Evolutionary conservation across 2,888 invertebrate species (phyloP).

Genomic region (Acanthosepion esculentum): DNA sequence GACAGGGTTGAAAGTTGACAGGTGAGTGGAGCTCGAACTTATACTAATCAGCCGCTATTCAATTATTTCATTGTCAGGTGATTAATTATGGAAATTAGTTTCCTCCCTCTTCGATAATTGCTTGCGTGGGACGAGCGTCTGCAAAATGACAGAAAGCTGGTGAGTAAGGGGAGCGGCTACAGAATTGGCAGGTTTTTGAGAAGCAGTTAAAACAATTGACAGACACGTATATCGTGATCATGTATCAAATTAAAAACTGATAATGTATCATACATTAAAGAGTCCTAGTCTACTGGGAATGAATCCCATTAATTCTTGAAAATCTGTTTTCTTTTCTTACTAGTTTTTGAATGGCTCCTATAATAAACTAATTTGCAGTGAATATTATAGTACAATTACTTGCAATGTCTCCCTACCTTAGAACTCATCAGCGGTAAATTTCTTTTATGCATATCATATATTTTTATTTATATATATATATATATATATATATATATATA

Average conservation of each 20-base stretch:
- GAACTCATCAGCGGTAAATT: too few relatives aligned
- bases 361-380: too few relatives aligned
- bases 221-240: not conserved
- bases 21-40: not conserved
- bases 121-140: not conserved
- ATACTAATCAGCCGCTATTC: not conserved
- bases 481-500: too few relatives aligned
- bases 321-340: not conserved
- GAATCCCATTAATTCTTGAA: not conserved
- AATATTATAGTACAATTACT: too few relatives aligned
- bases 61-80: constrained; percentile 17
- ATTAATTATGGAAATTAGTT: not conserved
- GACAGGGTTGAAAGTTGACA: not conserved
- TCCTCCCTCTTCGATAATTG: not conserved
- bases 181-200: not conserved
- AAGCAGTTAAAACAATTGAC: not conserved
- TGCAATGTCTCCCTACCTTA: too few relatives aligned
- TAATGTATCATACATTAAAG: not conserved
- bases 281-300: not conserved
- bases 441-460: too few relatives aligned
- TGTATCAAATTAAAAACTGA: not conserved
- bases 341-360: not conserved
- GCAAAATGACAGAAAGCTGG: not conserved
- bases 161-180: too few relatives aligned
- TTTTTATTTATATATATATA: too few relatives aligned